These are phyloP conservation scores for Drosophila mimica DNA, from an alignment of 2,888 invertebrate genomes.

Conservation along the genomic window DNA sequence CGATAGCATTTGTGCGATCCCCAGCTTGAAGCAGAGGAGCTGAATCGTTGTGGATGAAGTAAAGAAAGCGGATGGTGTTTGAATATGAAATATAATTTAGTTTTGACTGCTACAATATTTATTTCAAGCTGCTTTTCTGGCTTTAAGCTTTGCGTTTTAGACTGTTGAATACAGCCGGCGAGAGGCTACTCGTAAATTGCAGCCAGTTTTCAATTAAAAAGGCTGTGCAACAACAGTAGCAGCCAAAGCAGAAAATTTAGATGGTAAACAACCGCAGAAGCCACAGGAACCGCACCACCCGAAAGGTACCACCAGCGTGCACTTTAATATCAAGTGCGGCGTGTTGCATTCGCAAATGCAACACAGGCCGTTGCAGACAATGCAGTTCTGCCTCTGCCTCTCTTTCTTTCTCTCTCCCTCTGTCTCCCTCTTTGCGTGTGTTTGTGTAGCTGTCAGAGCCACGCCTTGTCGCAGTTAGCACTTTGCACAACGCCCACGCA, in stretches of 20 bases:
- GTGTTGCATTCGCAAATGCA: slow-evolving; percentile 48
- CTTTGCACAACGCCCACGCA: slow-evolving; percentile 71
- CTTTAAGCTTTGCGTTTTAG: no score
- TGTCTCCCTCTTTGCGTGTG: slow-evolving; percentile 30
- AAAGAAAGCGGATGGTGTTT: neutral
- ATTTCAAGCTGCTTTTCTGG: neutral
- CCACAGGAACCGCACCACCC: slow-evolving; percentile 30
- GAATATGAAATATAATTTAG: neutral
- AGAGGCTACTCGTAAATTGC: slow-evolving; percentile 44
- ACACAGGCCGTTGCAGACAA: slow-evolving; percentile 50
- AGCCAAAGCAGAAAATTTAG: slow-evolving; percentile 26
- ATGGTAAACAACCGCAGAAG: slow-evolving; percentile 30
- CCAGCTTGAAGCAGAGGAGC: no score
- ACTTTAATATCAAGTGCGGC: slow-evolving; percentile 61
- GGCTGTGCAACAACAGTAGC: slow-evolving; percentile 11
- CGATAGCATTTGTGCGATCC: no score
- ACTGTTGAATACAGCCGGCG: no score
- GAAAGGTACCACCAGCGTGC: slow-evolving; percentile 26
- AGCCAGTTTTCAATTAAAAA: slow-evolving; percentile 37
- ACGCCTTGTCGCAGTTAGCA: slow-evolving; percentile 77
- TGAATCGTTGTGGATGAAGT: no score
- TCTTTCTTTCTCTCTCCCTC: slow-evolving; percentile 6
- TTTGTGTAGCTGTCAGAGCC: slow-evolving; percentile 76
- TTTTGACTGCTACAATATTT: neutral
- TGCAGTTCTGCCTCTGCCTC: slow-evolving; percentile 23